These are phyloP conservation scores for Latrodectus hesperus DNA, from an alignment of 2,888 invertebrate genomes.

Conservation along the genomic window DNA sequence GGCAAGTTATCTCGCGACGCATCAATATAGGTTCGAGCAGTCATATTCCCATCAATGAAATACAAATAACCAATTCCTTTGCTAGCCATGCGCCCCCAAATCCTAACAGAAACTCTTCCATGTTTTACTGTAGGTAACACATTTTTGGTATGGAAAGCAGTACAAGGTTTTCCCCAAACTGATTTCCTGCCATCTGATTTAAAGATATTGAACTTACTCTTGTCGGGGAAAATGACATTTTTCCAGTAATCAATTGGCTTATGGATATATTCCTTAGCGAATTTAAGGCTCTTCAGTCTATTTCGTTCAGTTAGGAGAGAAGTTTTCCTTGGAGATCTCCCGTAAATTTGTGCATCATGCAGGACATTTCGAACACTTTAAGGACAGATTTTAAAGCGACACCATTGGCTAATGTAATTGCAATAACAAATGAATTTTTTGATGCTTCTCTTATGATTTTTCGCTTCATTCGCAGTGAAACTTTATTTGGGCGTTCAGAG, in stretches of 20 bases:
- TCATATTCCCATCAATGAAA: neutral
- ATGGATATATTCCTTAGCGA: slow-evolving; percentile 23
- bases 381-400: too few relatives aligned
- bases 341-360: too few relatives aligned
- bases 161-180: too few relatives aligned
- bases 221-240: too few relatives aligned
- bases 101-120: neutral
- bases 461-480: too few relatives aligned
- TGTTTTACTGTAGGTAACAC: slow-evolving; percentile 4
- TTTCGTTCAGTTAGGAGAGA: slow-evolving; percentile 17
- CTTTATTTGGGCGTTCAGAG: too few relatives aligned
- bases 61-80: neutral
- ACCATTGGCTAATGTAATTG: too few relatives aligned
- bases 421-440: too few relatives aligned
- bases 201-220: too few relatives aligned
- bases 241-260: slow-evolving; percentile 30
- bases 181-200: neutral
- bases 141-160: too few relatives aligned
- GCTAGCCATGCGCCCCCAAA: neutral
- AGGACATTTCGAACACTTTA: too few relatives aligned
- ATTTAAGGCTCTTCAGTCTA: slow-evolving; percentile 15
- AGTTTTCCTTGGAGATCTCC: too few relatives aligned
- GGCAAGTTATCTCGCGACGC: neutral
- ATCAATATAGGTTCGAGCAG: neutral
- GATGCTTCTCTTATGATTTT: slow-evolving; percentile 12